Base-by-base conservation (phyloP, 2,888 invertebrate species). In the Phaonia tiefii region DNA sequence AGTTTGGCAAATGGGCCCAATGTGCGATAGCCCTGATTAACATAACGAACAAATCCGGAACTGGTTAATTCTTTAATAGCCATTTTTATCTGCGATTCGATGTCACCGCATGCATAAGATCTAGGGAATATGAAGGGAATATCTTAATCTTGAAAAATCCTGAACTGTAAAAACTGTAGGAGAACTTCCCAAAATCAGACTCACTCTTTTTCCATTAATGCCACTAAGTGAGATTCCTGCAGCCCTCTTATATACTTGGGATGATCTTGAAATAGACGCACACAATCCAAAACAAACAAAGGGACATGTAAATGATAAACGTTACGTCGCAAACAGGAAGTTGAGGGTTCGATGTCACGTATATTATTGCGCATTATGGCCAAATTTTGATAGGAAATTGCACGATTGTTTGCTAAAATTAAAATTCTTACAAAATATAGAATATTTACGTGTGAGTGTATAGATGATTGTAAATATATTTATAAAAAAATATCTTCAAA, bases 1-100 rank as follows among this genome's bases (percentile, higher is more conserved):
- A 90, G 70, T 77, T 86, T 89, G 8, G 90, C 89, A 54, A 89
- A 89, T 4, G 91, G 91, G 0, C 90, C 90, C 71, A 90, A 44
- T 0, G 90, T 90, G 76, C 88, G 89, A 83, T 89, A 90, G 0
- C 91, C 90, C 49, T 86, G 85, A 39, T 79, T 73, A 0, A 87
- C 80, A 46, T 75, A 86, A 17, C 89, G 87, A 66, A 90, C 83
- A 69, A 89, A 90, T 1, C 90, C 90, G 15, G 82, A 84, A 10
- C 84, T 75, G 7, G 86, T 86, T 7, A 90, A 79, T 51, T 86
- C 87, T 56, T 86, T 84, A 2, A 90, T 60, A 0, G 90, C 90
- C 15, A 85, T 87, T 67, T 86, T 88, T 2, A 91, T 87, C 80
- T 90, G 90, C 1, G 90, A 86, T 11, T 85, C 84, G 67, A 90